Evolutionary conservation across 1,140 invertebrate species (phyloP), one percentile per base, ranked within the genome.

Genomic region (Bombus fervidus): DNA sequence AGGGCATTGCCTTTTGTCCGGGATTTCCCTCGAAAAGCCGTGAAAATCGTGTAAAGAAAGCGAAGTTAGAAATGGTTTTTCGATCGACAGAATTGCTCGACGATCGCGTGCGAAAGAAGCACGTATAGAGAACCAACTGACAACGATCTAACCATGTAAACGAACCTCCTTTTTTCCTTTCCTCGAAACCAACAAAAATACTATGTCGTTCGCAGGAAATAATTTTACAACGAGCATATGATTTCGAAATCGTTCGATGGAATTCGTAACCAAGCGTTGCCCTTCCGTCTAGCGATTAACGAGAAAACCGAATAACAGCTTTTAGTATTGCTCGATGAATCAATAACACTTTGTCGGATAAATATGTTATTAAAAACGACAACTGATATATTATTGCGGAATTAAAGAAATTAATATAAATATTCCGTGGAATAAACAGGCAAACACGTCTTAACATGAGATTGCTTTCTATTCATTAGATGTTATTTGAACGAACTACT

Each of bases 61-160:
- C 34, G 53, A 57, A 28, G 53, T 76, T 62, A n/a, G 0, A 8
- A 8, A 62, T 34, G 34, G 53, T 62, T 39, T 15, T 18, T 2
- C 31, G 10, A 47, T 73, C 71, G 71, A 13, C 18, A 74, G n/a
- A 28, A 34, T 15, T 53, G 10, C n/a, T 31, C 25, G 15, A 25
- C 28, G 73, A 68, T 53, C 81, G 75, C 43, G 75, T 57, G 74
- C 41, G 69, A 10, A n/a, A 10, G 15, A 18, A 71, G 5, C 47
- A 6, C 15, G 15, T 39, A 71, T 31, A 41, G 66, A 53, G 47
- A 53, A 71, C 43, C 47, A 47, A 59, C 79, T 31, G 79, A 59
- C 66, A 72, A 57, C 66, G 66, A 71, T 72, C 66, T 71, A 57
- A 2, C 47, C 66, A 41, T 69, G 79, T 71, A 81, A 81, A 72